Evolutionary conservation across 1,140 invertebrate genomes (phyloP), one percentile per base, ranked within the genome.

Genomic region (Glossosoma conforme): DNA sequence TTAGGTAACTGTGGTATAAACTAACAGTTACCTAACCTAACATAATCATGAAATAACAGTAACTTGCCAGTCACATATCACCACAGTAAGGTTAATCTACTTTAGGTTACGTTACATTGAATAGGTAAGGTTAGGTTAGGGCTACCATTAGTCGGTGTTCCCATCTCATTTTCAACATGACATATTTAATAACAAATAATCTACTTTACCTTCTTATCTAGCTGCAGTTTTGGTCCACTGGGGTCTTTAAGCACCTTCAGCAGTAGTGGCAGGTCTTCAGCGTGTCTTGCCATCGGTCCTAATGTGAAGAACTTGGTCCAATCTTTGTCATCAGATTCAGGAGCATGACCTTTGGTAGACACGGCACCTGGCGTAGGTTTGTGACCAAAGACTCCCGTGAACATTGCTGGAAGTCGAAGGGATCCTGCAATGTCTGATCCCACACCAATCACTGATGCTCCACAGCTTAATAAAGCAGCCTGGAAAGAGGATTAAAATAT

Each of bases 361-460:
- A 80, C 63, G 0, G 73, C 65, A 64, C 82, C 82, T 14, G 84
- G 79, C 1, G 83, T 79, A 1, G 86, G 84, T 64, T 89, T 90
- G 60, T 94, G 85, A 11, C 90, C 89, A 66, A 86, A 93, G 35
- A 94, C 77, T 11, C 92, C 92, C 62, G 83, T 89, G 62, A 89
- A 93, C 76, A 87, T 83, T 4, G 89, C 84, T 0, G 92, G 92
- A 54, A 94, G 75, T 35, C 93, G 72, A 14, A 89, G 79, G 0
- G 88, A 91, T 1, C 92, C 93, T 1, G 82, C 89, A 38, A 93
- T 84, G 63, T 95, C 92, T 2, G 87, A 89, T 9, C 85, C 88
- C 2, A 95, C 64, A 4, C 91, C 88, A 18, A 93, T 71, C 1
- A 91, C 61, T 0, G 91, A 91, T 4, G 82, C 89, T 5, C 80